Evolutionary conservation across 2,797 vertebrate species (phyloP).

Genomic region (Limosa lapponica): DNA sequence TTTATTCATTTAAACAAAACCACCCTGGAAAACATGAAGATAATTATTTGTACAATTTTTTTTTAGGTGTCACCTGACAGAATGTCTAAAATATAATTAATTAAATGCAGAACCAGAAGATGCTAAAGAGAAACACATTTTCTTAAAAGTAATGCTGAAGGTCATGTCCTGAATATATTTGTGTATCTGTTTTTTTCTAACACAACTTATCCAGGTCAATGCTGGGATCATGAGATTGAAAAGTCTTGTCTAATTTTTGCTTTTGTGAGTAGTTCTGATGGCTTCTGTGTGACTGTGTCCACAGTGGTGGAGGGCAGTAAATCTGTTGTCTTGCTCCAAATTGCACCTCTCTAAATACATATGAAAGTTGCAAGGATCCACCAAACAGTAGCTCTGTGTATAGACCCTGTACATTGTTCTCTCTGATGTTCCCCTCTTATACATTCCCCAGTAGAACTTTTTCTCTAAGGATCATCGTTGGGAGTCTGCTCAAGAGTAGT

Average conservation of each 20-base stretch:
- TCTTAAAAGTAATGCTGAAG: neutral
- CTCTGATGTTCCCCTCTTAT: neutral
- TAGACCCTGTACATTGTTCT: neutral
- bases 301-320: neutral
- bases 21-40: neutral
- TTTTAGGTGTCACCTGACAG: neutral
- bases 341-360: neutral
- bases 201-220: neutral
- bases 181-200: neutral
- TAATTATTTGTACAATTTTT: neutral
- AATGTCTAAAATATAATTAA: neutral
- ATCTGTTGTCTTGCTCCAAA: neutral
- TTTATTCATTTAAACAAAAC: neutral
- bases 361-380: neutral
- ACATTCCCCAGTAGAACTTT: neutral
- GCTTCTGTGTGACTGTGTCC: neutral
- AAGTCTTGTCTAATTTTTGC: neutral
- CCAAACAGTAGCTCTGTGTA: neutral
- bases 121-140: neutral
- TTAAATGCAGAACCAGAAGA: neutral
- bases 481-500: neutral
- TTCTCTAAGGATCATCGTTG: neutral
- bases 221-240: neutral
- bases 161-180: neutral
- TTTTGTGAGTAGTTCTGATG: neutral